These are phyloP conservation scores for Nothocercus nigrocapillus DNA, from an alignment of 2,113 vertebrate genomes.

Conservation along the genomic window DNA sequence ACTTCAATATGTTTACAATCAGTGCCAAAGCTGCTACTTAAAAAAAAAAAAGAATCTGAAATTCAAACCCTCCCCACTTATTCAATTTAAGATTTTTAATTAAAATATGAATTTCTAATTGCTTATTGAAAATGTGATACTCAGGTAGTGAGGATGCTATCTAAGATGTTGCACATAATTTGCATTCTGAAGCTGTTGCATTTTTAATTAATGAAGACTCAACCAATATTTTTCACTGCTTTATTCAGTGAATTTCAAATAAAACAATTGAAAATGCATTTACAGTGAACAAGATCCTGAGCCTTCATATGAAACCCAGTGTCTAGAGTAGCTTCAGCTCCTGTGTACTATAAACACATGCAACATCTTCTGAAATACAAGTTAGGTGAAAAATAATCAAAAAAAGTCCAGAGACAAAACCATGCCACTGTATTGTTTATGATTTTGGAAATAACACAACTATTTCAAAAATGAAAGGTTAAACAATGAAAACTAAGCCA, in stretches of 20 bases:
- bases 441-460: neutral
- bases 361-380: neutral
- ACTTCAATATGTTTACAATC: accelerated
- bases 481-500: neutral
- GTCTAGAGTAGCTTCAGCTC: neutral
- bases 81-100: neutral
- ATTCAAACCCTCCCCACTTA: neutral
- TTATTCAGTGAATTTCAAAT: neutral
- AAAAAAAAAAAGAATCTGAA: neutral
- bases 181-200: neutral
- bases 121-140: neutral
- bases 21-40: neutral
- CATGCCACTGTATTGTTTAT: accelerated
- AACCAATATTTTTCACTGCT: neutral
- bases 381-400: neutral
- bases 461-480: neutral
- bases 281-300: neutral
- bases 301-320: neutral
- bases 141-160: neutral
- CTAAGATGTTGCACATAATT: neutral
- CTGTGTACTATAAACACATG: accelerated
- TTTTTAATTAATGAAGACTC: neutral
- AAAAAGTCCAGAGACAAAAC: neutral
- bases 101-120: neutral
- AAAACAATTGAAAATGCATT: neutral